These are phyloP conservation scores for Onychostruthus taczanowskii DNA, from an alignment of 2,113 vertebrate species.

Conservation along the genomic window DNA sequence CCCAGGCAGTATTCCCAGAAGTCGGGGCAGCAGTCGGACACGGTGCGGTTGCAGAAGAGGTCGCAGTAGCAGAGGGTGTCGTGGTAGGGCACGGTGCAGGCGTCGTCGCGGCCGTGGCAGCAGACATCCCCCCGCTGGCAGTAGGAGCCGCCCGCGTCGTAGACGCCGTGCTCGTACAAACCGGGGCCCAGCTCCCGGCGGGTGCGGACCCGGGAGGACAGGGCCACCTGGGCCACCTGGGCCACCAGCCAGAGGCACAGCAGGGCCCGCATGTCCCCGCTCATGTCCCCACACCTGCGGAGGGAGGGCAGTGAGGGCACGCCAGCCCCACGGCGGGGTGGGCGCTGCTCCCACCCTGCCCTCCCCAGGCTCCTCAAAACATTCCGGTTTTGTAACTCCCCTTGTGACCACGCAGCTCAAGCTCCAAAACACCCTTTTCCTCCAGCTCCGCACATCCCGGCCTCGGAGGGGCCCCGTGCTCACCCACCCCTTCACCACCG, in stretches of 20 bases:
- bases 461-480: not conserved
- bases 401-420: not conserved
- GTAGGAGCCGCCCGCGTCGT: conserved; percentile 86
- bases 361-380: not conserved
- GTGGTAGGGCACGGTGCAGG: conserved; percentile 89
- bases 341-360: not conserved
- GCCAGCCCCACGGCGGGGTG: not conserved
- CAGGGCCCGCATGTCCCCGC: conserved; percentile 43
- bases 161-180: conserved; percentile 84
- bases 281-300: not conserved
- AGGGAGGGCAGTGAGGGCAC: not conserved
- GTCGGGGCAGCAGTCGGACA: conserved; percentile 97
- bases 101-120: conserved; percentile 85
- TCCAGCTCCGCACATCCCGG: rapidly evolving
- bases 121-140: conserved; percentile 84
- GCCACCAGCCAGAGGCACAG: conserved; percentile 72
- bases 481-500: not conserved
- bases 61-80: conserved; percentile 97
- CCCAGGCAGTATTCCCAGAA: conserved; percentile 95
- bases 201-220: conserved; percentile 11
- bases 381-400: not conserved
- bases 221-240: not conserved
- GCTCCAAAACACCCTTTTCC: not conserved
- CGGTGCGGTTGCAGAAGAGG: conserved; percentile 95
- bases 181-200: conserved; percentile 81